Conservation (phyloP, 2,797 vertebrate genomes). For the Oreortyx pictus region DNA sequence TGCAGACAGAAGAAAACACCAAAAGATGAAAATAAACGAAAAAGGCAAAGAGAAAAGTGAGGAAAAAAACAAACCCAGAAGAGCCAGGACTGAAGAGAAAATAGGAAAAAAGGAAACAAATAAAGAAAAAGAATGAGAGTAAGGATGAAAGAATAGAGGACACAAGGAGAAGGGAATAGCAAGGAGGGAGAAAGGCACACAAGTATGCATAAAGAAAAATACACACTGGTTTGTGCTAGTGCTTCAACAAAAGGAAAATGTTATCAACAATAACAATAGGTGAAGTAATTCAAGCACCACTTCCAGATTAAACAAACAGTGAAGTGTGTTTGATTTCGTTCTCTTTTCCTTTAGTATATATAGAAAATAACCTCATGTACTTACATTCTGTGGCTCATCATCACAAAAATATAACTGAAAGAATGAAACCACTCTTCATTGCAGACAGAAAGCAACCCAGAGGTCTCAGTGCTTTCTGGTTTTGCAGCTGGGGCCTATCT, state of each 20-base stretch:
- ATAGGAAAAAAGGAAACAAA: neutral
- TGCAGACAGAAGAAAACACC: neutral
- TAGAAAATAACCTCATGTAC: slow-evolving; percentile 55
- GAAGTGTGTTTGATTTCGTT: slow-evolving; percentile 43
- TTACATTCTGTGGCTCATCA: slow-evolving; percentile 65
- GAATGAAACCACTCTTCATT: slow-evolving; percentile 33
- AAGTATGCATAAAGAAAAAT: neutral
- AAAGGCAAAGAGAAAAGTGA: neutral
- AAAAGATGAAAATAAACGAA: neutral
- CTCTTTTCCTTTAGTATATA: slow-evolving; percentile 45
- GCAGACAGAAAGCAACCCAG: slow-evolving; percentile 70
- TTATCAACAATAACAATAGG: slow-evolving; percentile 24
- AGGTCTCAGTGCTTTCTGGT: slow-evolving; percentile 67
- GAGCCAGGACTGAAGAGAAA: neutral
- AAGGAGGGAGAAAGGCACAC: neutral
- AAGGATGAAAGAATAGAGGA: neutral
- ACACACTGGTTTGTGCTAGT: neutral
- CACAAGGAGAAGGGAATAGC: neutral
- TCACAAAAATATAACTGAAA: slow-evolving; percentile 60
- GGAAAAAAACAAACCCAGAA: neutral
- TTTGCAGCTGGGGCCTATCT: slow-evolving; percentile 69
- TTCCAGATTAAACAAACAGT: slow-evolving; percentile 64
- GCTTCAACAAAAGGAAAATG: slow-evolving; percentile 5
- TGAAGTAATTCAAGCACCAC: slow-evolving; percentile 44
- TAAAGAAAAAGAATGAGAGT: neutral